These are phyloP conservation scores for Cheilosia soror DNA, from an alignment of 2,888 invertebrate genomes.

Conservation along the genomic window DNA sequence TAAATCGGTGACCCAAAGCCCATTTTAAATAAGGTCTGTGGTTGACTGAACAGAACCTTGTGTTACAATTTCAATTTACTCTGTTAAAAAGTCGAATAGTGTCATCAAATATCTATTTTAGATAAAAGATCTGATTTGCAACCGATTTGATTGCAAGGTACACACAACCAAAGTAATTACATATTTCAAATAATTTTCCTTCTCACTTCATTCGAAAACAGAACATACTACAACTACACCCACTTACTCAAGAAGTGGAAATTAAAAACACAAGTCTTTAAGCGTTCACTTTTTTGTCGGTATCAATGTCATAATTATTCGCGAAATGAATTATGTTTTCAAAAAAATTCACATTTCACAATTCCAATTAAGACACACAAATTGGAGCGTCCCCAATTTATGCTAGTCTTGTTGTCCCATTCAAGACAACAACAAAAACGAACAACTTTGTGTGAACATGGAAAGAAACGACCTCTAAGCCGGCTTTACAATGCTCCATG, in stretches of 20 bases:
- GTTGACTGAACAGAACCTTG: not conserved
- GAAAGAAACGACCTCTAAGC: conserved; percentile 42
- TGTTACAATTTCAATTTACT: not conserved
- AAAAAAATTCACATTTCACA: conserved; percentile 59
- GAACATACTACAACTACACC: not conserved
- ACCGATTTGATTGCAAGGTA: conserved; percentile 9
- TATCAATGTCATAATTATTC: conserved; percentile 51
- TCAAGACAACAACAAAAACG: conserved; percentile 24
- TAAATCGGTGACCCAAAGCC: no score
- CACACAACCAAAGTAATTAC: conserved; percentile 16
- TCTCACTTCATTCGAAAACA: not conserved
- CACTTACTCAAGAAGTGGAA: conserved; percentile 17
- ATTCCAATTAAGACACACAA: conserved; percentile 59
- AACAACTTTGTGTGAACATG: conserved; percentile 46
- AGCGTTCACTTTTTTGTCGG: conserved; percentile 18
- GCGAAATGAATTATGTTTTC: conserved; percentile 38
- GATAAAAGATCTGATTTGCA: not conserved
- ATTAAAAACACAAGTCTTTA: conserved; percentile 29
- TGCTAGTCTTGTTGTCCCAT: conserved; percentile 27
- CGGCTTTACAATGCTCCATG: conserved; percentile 38
- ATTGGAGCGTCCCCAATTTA: conserved; percentile 41
- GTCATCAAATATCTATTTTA: not conserved
- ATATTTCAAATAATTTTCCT: conserved; percentile 20
- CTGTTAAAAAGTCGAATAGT: not conserved
- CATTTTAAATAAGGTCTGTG: no score